Conservation (phyloP, 2,113 vertebrate genomes). For the Colistium nudipinnis region DNA sequence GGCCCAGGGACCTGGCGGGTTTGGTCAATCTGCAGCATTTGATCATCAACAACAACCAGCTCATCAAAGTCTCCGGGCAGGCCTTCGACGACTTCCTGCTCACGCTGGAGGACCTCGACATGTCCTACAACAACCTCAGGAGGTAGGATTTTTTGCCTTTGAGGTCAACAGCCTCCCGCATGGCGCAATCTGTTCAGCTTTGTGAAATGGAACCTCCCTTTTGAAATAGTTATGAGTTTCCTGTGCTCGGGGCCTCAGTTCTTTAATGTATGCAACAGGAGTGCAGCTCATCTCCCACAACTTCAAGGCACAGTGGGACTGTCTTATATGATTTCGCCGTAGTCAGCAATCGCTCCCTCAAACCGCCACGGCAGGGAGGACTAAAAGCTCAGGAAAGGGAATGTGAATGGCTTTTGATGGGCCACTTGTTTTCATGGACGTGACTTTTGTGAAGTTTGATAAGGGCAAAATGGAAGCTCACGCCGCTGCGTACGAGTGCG, state of each 20-base stretch:
- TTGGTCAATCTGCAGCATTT: conserved; percentile 90
- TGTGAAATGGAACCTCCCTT: conserved; percentile 12
- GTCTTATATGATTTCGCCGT: not conserved
- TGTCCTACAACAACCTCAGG: conserved; percentile 93
- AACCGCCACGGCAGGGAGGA: conserved; percentile 42
- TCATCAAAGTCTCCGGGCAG: conserved; percentile 80
- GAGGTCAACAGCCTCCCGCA: not conserved
- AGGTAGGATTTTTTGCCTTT: conserved; percentile 39
- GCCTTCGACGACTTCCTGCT: conserved; percentile 90
- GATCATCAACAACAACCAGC: conserved; percentile 92
- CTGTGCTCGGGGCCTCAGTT: not conserved
- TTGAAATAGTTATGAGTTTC: not conserved
- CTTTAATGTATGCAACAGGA: conserved; percentile 6
- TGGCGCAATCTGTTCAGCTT: conserved; percentile 2
- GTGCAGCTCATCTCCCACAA: conserved; percentile 13
- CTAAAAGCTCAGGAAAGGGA: conserved; percentile 35
- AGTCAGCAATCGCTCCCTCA: conserved; percentile 40
- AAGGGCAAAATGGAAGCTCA: conserved; percentile 1
- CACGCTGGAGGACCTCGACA: conserved; percentile 89
- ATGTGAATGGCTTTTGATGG: conserved; percentile 62
- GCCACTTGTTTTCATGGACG: conserved; percentile 50
- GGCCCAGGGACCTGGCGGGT: conserved; percentile 85
- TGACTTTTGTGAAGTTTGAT: conserved; percentile 34
- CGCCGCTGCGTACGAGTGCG: not conserved
- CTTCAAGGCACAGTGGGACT: conserved; percentile 11